These are phyloP conservation scores for Nemurella pictetii DNA, from an alignment of 2,888 invertebrate genomes.

Conservation along the genomic window DNA sequence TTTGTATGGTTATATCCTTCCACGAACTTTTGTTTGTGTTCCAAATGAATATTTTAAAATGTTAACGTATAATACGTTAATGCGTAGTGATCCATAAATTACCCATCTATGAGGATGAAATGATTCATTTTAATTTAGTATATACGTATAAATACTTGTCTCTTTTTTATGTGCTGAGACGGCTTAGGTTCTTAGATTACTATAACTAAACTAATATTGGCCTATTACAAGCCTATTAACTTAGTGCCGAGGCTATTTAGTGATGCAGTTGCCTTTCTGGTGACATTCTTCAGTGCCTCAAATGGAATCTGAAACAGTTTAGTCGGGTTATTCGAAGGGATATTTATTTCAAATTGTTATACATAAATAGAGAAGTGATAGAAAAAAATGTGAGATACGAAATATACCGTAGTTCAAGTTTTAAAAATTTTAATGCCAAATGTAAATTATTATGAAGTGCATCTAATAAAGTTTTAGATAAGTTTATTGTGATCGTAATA, in stretches of 20 bases:
- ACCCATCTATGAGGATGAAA: too few relatives aligned
- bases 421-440: not conserved
- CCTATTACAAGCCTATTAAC: constrained; percentile 58
- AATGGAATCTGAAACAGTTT: constrained; percentile 57
- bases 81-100: too few relatives aligned
- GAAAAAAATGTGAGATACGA: not conserved
- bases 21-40: too few relatives aligned
- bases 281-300: constrained; percentile 55
- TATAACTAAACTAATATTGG: too few relatives aligned
- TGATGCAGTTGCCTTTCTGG: constrained; percentile 58
- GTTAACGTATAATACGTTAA: too few relatives aligned
- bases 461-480: not conserved
- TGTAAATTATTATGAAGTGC: not conserved
- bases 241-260: constrained; percentile 61
- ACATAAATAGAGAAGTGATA: constrained; percentile 5
- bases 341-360: not conserved
- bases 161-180: not conserved
- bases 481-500: not conserved
- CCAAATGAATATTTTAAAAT: too few relatives aligned
- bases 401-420: not conserved
- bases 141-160: not conserved
- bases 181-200: too few relatives aligned
- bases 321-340: not conserved
- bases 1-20: too few relatives aligned
- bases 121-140: too few relatives aligned